These are phyloP conservation scores for Capitella teleta DNA, from an alignment of 1,140 invertebrate species.

Conservation along the genomic window DNA sequence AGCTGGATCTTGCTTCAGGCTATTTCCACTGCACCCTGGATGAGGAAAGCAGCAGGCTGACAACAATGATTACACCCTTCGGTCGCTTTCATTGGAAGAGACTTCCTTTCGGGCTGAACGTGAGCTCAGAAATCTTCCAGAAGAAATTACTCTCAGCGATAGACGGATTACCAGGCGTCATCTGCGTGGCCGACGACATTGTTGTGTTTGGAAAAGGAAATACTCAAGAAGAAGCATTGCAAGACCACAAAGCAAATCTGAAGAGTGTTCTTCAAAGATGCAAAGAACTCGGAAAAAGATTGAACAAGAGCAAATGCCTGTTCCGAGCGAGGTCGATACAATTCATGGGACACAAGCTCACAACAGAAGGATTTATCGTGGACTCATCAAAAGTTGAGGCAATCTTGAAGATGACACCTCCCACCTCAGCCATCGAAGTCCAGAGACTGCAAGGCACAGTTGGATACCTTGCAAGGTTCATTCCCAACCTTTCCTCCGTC, in stretches of 20 bases:
- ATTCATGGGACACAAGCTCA: conserved; percentile 24
- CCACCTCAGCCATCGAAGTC: conserved; percentile 13
- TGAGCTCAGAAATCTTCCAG: conserved; percentile 30
- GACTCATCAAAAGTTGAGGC: conserved; percentile 35
- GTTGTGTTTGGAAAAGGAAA: conserved; percentile 1
- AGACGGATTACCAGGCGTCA: conserved; percentile 26
- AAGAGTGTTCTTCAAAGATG: conserved; percentile 25
- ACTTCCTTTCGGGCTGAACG: conserved; percentile 16
- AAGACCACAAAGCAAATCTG: conserved; percentile 3
- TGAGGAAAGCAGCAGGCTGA: conserved; percentile 17
- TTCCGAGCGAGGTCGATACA: not conserved
- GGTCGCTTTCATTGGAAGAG: conserved; percentile 16
- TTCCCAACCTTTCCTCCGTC: conserved; percentile 7
- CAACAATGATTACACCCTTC: conserved; percentile 15
- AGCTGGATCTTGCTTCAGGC: conserved; percentile 16
- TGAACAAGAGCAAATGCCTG: conserved; percentile 30
- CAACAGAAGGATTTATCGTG: conserved; percentile 31
- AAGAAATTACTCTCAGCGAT: conserved; percentile 21
- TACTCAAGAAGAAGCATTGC: no score
- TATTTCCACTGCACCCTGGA: conserved; percentile 19
- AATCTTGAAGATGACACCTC: conserved; percentile 19
- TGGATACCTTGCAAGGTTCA: conserved; percentile 18
- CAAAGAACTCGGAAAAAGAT: conserved; percentile 25
- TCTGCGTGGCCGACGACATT: conserved; percentile 33
- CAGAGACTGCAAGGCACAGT: conserved; percentile 18